Percentiles rank a stretch among this genome's conserved stretches.
phyloP scores from a whole-genome alignment of 2,113 vertebrate genomes.

The Syrmaticus mikado region DNA sequence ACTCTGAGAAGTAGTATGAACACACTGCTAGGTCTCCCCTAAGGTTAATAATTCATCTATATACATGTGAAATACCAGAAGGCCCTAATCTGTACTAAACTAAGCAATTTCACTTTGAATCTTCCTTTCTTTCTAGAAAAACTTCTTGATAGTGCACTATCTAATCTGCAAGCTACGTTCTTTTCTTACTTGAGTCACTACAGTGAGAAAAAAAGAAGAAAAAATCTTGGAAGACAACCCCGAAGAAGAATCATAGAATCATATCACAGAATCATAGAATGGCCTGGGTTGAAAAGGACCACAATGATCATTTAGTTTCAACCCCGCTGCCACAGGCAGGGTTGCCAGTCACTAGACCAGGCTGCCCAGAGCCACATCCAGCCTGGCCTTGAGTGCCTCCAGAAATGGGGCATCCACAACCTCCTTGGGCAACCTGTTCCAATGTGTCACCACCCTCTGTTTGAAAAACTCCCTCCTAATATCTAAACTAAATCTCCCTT shows the following conservation, averaged over 20 bases:
- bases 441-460: too few species aligned
- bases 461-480: too few species aligned
- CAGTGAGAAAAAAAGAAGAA: not conserved
- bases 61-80: not conserved
- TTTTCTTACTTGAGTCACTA: not conserved
- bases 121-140: not conserved
- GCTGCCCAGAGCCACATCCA: too few species aligned
- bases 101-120: not conserved
- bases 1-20: not conserved
- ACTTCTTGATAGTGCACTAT: not conserved
- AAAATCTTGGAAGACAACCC: not conserved
- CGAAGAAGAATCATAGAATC: not conserved
- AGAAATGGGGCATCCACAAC: too few species aligned
- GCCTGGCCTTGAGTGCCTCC: too few species aligned
- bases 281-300: too few species aligned
- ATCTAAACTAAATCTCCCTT: too few species aligned
- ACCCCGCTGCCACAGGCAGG: too few species aligned
- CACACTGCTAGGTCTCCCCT: not conserved
- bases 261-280: too few species aligned
- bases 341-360: too few species aligned
- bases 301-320: too few species aligned
- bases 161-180: not conserved
- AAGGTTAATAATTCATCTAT: constrained; percentile 1
- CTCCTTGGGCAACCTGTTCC: too few species aligned
- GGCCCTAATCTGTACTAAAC: not conserved